Evolutionary conservation across 1,140 invertebrate genomes (phyloP), one percentile per base, ranked within the genome.

Genomic region (Aphidius gifuensis): DNA sequence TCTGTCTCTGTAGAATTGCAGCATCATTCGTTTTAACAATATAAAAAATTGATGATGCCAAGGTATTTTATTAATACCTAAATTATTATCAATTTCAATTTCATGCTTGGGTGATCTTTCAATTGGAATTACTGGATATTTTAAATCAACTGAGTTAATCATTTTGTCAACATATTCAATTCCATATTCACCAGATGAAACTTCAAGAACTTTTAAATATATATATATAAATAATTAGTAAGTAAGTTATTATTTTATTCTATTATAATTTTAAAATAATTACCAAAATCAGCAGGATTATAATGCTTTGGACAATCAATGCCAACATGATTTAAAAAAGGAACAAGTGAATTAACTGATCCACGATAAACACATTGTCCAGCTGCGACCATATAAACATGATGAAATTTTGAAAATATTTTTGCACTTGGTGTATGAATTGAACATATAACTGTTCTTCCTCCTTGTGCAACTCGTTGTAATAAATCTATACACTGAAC

Each of bases 391-490:
- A 92, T 84, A 66, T 92, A 93, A 1, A 92, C 85, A 49, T 90
- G 86, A 76, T 92, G 88, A 72, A 92, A 91, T 77, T 88, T 86
- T 1, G 86, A 77, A 72, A 93, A 92, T 45, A 91, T 80, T 51
- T 85, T 86, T 0, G 90, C 90, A 64, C 92, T 94, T 0, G 95
- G 95, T 21, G 94, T 95, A 74, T 97, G 95, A 32, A 97, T 87
- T 0, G 93, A 95, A 73, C 93, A 96, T 16, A 97, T 86, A 0
- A 97, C 88, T 0, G 93, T 95, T 44, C 93, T 82, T 1, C 93
- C 92, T 4, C 87, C 90, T 47, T 86, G 74, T 0, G 94, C 92
- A 45, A 97, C 82, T 39, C 85, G 83, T 74, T 91, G 90, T 5
- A 94, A 76, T 23, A 93, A 80, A 1, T 87, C 84, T 23, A 92